Conservation (phyloP, 2,797 vertebrate genomes). For the Agapornis canus region DNA sequence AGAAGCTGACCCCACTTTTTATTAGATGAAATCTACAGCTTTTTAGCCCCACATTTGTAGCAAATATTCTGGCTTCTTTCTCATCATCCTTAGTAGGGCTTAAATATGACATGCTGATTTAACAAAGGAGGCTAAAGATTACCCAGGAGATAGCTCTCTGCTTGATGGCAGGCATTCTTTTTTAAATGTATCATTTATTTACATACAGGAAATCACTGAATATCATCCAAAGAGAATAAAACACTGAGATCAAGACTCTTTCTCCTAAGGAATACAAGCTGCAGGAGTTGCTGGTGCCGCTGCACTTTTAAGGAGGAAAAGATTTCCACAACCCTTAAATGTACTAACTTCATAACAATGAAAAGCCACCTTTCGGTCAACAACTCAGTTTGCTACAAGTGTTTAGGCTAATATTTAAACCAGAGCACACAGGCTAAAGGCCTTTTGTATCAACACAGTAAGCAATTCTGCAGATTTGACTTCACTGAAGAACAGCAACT, state of each 20-base stretch:
- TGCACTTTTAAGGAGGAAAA: neutral
- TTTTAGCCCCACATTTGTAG: neutral
- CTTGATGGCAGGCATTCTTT: neutral
- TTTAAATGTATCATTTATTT: neutral
- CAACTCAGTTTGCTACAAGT: neutral
- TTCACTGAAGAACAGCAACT: neutral
- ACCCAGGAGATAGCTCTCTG: neutral
- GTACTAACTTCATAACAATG: neutral
- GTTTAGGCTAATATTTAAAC: conserved; percentile 35
- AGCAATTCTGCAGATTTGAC: neutral
- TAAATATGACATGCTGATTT: neutral
- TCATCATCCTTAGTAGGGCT: neutral
- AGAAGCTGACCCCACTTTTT: neutral
- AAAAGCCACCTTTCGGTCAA: conserved; percentile 9
- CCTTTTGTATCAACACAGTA: neutral
- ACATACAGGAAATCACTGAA: neutral
- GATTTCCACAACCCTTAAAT: neutral
- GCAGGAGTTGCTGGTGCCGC: rapidly evolving
- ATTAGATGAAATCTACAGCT: neutral
- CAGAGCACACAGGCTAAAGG: neutral
- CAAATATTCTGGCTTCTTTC: neutral
- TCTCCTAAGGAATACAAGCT: neutral
- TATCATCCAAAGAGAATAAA: neutral
- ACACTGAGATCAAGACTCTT: neutral
- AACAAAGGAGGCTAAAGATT: neutral